Base-by-base conservation (phyloP, 2,888 invertebrate genomes). In the Electrophaes corylata region DNA sequence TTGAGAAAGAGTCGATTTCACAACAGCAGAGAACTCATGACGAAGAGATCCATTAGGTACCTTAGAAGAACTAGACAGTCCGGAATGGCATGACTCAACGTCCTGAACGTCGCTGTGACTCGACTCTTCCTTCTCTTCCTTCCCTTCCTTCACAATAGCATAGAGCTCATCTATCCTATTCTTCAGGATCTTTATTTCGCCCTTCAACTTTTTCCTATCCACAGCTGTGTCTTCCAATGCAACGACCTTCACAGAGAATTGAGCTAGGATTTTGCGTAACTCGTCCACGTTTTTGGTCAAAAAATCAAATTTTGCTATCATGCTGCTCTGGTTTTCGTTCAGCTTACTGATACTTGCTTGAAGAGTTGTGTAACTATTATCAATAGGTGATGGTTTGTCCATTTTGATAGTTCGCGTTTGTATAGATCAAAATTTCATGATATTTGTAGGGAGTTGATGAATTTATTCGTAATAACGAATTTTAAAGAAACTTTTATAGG, bases 61-160 rank as follows among this genome's bases (percentile, higher is more conserved):
- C 89, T 88, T 90, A 1, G 90, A 90, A 23, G 88, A 87, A 50
- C 78, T 75, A 14, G 91, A 90, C 49, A 86, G 70, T 8, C 84
- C 88, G 1, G 90, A 91, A 65, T 90, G 88, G 47, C 83, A 81
- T 0, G 90, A 90, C 47, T 90, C 90, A 0, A 79, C 68, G 4
- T 89, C 89, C 1, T 79, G 80, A 0, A 79, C 74, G 31, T 84
- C 85, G 5, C 81, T 81, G 0, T 73, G 67, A 4, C 70, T 58
- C 0, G 83, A 84, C 3, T 75, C 76, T 0, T 88, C 86, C 16
- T 75, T 76, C 0, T 88, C 86, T 14, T 88, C 88, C 29, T 88
- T 88, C 0, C 84, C 88, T 0, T 89, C 87, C 51, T 88, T 88
- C 3, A 88, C 85, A 4, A 86, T 81, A 1, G 77, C 74, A 37